phyloP scores from a whole-genome alignment of 2,888 invertebrate genomes.

The Meiosimyza platycephala region DNA sequence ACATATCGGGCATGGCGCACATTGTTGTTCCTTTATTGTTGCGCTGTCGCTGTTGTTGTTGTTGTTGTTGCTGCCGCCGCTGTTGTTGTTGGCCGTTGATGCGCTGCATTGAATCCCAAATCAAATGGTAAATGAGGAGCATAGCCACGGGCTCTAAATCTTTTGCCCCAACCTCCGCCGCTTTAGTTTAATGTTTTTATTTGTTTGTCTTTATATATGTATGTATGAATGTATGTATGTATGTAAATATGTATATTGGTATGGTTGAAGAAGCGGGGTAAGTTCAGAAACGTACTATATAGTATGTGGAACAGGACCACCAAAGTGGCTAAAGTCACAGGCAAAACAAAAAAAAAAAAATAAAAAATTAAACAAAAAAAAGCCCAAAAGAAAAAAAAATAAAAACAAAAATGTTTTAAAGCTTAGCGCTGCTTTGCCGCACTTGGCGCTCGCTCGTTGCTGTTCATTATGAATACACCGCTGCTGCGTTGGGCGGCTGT shows the following conservation, averaged over 20 bases:
- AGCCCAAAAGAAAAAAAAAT: background rate
- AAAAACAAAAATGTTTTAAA: conserved; percentile 11
- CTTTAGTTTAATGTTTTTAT: background rate
- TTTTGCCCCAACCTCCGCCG: too few relatives aligned
- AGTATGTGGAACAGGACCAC: conserved; percentile 18
- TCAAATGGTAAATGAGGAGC: conserved; percentile 30
- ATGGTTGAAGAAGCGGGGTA: background rate
- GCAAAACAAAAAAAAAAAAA: conserved; percentile 13
- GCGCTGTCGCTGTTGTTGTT: background rate
- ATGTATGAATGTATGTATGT: background rate
- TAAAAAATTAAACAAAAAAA: too few relatives aligned
- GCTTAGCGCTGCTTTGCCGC: conserved; percentile 5
- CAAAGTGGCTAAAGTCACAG: conserved; percentile 14
- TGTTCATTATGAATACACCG: too few relatives aligned
- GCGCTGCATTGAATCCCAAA: conserved; percentile 30
- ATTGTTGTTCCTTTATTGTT: background rate
- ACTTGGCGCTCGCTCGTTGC: too few relatives aligned
- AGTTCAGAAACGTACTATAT: background rate
- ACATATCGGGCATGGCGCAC: conserved; percentile 3
- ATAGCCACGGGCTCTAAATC: conserved; percentile 1
- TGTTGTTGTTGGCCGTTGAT: conserved; percentile 12
- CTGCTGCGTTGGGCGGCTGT: too few relatives aligned
- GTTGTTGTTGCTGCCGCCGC: background rate
- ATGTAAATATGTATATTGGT: too few relatives aligned
- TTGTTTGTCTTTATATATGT: background rate